Conservation (phyloP, 2,113 vertebrate genomes). For the human region GRCh38 chr6:42439001-42439500, state of each 20-base stretch:
- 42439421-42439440: not conserved
- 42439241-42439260: not conserved
- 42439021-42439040: not conserved
- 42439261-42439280: not conserved
- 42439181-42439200: not conserved
- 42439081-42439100: not conserved
- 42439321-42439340: not conserved
- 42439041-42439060: not conserved
- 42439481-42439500: too few relatives aligned
- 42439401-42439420: not conserved
- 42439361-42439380: not conserved
- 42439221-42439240: not conserved
- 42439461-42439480: too few relatives aligned
- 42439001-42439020: not conserved
- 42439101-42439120: not conserved
- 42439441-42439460: too few relatives aligned
- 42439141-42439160: not conserved
- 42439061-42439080: not conserved
- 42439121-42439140: not conserved
- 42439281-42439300: not conserved
- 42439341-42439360: not conserved
- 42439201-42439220: not conserved
- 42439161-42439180: not conserved
- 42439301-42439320: not conserved
- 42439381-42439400: not conserved